Conservation (phyloP, 2,113 vertebrate species). For the Macheiramphus alcinus region DNA sequence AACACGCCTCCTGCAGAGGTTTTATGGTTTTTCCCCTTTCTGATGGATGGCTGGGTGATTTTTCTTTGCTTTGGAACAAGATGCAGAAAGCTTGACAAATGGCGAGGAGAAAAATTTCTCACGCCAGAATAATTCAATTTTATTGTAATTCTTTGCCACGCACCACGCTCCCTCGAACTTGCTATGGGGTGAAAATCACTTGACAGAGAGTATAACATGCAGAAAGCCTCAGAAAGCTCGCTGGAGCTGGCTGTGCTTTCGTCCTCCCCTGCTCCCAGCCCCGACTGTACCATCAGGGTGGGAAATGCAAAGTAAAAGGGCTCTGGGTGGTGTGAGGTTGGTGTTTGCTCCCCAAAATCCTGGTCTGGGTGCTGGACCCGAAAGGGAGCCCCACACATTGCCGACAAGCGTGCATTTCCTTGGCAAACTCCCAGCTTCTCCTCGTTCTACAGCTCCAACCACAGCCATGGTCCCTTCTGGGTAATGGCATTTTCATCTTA, state of each 20-base stretch:
- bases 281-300: fast-evolving
- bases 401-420: fast-evolving
- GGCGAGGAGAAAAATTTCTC: background rate
- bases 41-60: background rate
- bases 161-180: background rate
- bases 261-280: background rate
- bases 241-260: background rate
- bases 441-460: background rate
- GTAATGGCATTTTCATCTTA: background rate
- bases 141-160: background rate
- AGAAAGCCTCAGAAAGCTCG: background rate
- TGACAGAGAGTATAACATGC: background rate
- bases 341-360: background rate
- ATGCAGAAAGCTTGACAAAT: slow-evolving; percentile 34
- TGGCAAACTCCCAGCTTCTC: background rate
- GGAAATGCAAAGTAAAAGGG: background rate
- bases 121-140: background rate
- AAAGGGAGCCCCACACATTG: background rate
- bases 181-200: background rate
- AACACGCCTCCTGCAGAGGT: background rate
- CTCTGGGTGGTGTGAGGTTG: background rate
- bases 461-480: fast-evolving
- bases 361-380: background rate
- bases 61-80: background rate
- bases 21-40: background rate